These are phyloP conservation scores for Malachius bipustulatus DNA, from an alignment of 2,888 invertebrate species.

Conservation along the genomic window DNA sequence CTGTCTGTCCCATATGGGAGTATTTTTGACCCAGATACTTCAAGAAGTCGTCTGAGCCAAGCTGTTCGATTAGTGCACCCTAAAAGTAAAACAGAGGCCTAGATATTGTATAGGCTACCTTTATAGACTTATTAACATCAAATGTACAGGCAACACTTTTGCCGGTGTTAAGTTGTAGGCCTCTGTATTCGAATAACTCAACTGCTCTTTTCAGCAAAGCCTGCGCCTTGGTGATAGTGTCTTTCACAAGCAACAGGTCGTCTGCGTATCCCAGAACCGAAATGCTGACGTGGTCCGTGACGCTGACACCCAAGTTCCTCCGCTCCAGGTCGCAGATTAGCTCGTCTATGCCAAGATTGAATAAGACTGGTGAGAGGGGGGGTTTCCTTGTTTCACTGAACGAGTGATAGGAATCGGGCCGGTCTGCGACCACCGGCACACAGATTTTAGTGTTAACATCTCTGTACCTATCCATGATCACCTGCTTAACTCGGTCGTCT, in stretches of 20 bases:
- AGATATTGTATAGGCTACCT: slow-evolving; percentile 11
- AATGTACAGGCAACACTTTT: slow-evolving; percentile 15
- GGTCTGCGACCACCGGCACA: too few relatives aligned
- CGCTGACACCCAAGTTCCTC: slow-evolving; percentile 1
- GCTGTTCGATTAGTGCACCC: too few relatives aligned
- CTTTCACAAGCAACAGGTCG: slow-evolving; percentile 15
- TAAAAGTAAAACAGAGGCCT: slow-evolving; percentile 10
- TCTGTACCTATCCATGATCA: too few relatives aligned
- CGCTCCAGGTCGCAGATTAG: slow-evolving; percentile 8
- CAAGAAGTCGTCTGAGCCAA: too few relatives aligned
- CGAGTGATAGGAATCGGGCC: slow-evolving; percentile 6
- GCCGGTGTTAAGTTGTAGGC: slow-evolving; percentile 11
- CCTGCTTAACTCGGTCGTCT: too few relatives aligned
- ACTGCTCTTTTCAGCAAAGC: slow-evolving; percentile 8
- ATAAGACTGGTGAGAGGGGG: slow-evolving; percentile 10
- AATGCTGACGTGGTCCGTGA: slow-evolving; percentile 6
- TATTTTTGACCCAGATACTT: slow-evolving; percentile 10
- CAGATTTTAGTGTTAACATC: too few relatives aligned
- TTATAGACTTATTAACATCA: slow-evolving; percentile 15
- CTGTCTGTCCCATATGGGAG: slow-evolving; percentile 4
- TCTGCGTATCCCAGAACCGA: slow-evolving; percentile 18
- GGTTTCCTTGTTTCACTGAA: slow-evolving; percentile 13
- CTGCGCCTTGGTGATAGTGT: slow-evolving; percentile 7
- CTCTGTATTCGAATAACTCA: slow-evolving; percentile 13
- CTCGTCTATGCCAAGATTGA: slow-evolving; percentile 10